phyloP scores from a whole-genome alignment of 2,113 vertebrate species.

The Chloropsis hardwickii region DNA sequence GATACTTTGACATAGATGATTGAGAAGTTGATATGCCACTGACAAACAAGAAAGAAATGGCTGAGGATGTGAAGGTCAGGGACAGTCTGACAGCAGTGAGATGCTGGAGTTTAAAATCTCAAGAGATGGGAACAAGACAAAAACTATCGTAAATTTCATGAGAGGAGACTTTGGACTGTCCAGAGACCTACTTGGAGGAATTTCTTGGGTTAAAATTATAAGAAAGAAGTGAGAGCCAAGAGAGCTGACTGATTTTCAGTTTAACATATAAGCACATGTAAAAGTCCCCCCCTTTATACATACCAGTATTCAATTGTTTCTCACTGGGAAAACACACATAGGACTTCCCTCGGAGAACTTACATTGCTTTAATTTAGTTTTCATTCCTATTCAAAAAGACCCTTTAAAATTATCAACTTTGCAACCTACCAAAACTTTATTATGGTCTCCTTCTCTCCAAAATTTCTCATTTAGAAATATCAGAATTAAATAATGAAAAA shows the following conservation, averaged over 20 bases:
- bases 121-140: background rate
- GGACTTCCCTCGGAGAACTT: background rate
- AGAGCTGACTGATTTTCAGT: background rate
- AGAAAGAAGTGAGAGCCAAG: background rate
- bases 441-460: background rate
- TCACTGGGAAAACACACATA: background rate
- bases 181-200: background rate
- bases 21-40: background rate
- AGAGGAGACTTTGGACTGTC: background rate
- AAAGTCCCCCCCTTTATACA: background rate
- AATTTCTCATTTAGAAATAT: slow-evolving; percentile 18
- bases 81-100: background rate
- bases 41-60: background rate
- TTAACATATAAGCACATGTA: background rate
- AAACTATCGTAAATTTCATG: background rate
- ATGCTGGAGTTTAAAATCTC: background rate
- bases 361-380: background rate
- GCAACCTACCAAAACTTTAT: background rate
- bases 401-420: slow-evolving; percentile 2
- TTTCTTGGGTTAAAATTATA: background rate
- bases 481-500: background rate
- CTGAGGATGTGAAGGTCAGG: background rate
- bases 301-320: background rate
- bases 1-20: background rate
- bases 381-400: background rate